Evolutionary conservation across 2,888 invertebrate genomes (phyloP).

Genomic region (Anaspis maculata): DNA sequence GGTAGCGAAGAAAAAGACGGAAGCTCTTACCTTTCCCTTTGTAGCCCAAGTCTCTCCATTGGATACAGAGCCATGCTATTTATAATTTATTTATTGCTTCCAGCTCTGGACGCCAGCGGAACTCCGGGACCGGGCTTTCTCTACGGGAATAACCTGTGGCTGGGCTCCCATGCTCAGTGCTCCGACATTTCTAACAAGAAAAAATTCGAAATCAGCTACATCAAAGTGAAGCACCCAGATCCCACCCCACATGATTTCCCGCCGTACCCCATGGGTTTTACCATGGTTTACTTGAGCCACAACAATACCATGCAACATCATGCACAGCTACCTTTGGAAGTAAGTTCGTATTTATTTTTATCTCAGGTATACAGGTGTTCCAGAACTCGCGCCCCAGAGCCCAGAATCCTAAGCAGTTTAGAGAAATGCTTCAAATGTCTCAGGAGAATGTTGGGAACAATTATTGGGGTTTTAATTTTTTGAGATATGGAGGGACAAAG

Average conservation of each 20-base stretch:
- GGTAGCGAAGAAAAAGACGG: too few relatives aligned
- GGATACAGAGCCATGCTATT: too few relatives aligned
- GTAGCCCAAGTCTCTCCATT: too few relatives aligned
- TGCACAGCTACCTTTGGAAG: slow-evolving; percentile 38
- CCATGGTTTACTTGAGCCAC: slow-evolving; percentile 38
- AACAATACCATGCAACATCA: slow-evolving; percentile 42
- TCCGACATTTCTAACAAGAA: slow-evolving; percentile 34
- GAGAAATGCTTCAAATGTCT: too few relatives aligned
- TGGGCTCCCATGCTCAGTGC: slow-evolving; percentile 48
- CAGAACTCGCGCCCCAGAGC: too few relatives aligned
- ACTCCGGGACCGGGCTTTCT: slow-evolving; percentile 47
- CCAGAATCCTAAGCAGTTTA: too few relatives aligned
- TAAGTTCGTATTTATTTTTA: slow-evolving; percentile 28
- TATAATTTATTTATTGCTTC: too few relatives aligned
- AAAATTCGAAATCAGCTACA: slow-evolving; percentile 27
- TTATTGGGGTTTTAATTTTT: too few relatives aligned
- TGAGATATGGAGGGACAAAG: too few relatives aligned
- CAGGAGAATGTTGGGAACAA: too few relatives aligned
- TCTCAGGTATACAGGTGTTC: too few relatives aligned
- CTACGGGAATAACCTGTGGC: slow-evolving; percentile 53
- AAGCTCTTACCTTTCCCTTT: too few relatives aligned
- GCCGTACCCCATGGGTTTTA: slow-evolving; percentile 38
- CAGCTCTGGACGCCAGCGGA: slow-evolving; percentile 52
- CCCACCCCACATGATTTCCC: slow-evolving; percentile 37
- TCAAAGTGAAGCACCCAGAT: slow-evolving; percentile 25